Conservation (phyloP, 2,113 vertebrate genomes). For the Planiliza haematocheilus region DNA sequence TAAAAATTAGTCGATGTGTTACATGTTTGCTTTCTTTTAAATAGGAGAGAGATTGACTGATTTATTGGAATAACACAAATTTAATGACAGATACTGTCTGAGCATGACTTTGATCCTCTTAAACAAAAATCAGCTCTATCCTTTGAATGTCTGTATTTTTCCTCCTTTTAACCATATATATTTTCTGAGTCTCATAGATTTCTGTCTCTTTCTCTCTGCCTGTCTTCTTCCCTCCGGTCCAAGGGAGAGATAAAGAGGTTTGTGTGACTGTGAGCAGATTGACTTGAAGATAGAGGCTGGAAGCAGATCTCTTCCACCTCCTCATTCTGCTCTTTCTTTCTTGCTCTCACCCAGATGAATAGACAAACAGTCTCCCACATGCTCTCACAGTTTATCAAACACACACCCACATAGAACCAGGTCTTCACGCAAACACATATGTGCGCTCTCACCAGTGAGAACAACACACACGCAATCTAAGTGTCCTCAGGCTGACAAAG, state of each 20-base stretch:
- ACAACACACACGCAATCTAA: conserved; percentile 75
- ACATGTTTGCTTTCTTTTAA: conserved; percentile 23
- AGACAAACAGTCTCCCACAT: conserved; percentile 86
- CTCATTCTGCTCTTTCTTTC: conserved; percentile 70
- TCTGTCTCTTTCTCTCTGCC: conserved; percentile 44
- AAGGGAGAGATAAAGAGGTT: conserved; percentile 72
- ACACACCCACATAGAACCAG: conserved; percentile 82
- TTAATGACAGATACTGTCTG: conserved; percentile 61
- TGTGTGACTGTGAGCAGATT: conserved; percentile 77
- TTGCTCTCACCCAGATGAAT: conserved; percentile 76
- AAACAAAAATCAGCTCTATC: conserved; percentile 62
- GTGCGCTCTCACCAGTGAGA: conserved; percentile 71
- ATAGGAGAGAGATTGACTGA: conserved; percentile 38
- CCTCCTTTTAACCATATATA: conserved; percentile 56
- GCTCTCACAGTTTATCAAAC: conserved; percentile 87
- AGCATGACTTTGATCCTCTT: conserved; percentile 68
- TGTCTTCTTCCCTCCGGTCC: conserved; percentile 55
- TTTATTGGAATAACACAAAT: conserved; percentile 58
- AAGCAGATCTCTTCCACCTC: conserved; percentile 76
- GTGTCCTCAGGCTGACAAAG: conserved; percentile 67
- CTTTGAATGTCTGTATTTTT: conserved; percentile 55
- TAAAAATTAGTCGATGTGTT: neutral
- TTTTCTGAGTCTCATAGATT: conserved; percentile 31
- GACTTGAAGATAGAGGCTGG: conserved; percentile 77
- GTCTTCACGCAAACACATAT: conserved; percentile 84